Evolutionary conservation across 2,888 invertebrate genomes (phyloP), one percentile per base, ranked within the genome.

Genomic region (Lithophane semibrunnea): DNA sequence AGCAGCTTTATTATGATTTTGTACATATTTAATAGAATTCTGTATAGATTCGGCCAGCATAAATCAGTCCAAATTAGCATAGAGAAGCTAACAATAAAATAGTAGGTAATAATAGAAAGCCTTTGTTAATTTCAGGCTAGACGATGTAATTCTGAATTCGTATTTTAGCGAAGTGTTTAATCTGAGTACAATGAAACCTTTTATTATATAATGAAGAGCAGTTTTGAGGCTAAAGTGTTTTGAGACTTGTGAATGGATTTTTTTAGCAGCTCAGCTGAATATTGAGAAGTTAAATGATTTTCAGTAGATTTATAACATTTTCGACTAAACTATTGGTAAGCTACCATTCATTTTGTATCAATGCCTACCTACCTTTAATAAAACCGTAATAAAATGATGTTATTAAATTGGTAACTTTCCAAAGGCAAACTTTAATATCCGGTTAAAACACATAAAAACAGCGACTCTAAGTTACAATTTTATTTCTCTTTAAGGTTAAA

Each of bases 81-180:
- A 82, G 47, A 70, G 16, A 70, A 66, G 60, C 82, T 42, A 67
- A 64, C 74, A 78, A 21, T 63, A 49, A 54, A 73, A 73, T 64
- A 37, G n/a, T 49, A 54, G n/a, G 24, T 60, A 70, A 83, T 64
- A 82, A 81, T 81, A 72, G 54, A 56, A 58, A 65, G 29, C 12
- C 78, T 70, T 75, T 74, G 82, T 77, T 77, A 60, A 74, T 84
- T 69, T 69, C 60, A 60, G 12, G 44, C 61, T 72, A 64, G 65
- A 80, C 47, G 29, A 60, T 77, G 60, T 82, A 75, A 78, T 81
- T 84, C 54, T 70, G 65, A 70, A 84, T 69, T 42, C n/a, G 69
- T 24, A 60, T 72, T 83, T 81, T 7, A 42, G 73, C 29, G n/a
- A 60, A 74, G 61, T 73, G 66, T 78, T 66, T 56, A 73, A 78